These are phyloP conservation scores for Nothobranchius kuhntae DNA, from an alignment of 2,113 vertebrate species.

Conservation along the genomic window DNA sequence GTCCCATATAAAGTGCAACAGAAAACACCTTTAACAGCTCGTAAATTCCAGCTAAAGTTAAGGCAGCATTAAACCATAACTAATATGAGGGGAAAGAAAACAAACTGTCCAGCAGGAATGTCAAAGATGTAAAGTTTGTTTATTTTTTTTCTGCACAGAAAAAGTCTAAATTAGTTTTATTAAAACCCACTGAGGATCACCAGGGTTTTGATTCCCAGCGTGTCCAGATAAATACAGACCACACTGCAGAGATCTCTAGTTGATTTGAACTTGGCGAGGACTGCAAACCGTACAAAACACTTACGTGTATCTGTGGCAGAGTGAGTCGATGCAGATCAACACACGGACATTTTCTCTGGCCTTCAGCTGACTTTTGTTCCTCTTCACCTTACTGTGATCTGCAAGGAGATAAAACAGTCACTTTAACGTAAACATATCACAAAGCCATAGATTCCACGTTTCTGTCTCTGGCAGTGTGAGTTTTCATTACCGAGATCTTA, in stretches of 20 bases:
- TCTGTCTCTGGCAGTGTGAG: too few relatives aligned
- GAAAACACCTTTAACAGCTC: conserved; percentile 52
- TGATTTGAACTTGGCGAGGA: too few relatives aligned
- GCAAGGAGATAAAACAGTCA: neutral
- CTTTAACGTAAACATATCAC: too few relatives aligned
- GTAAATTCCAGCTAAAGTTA: conserved; percentile 31
- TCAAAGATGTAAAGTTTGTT: conserved; percentile 15
- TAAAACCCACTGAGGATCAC: neutral
- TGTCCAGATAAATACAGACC: neutral
- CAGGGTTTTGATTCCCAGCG: conserved; percentile 15
- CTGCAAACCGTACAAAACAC: conserved; percentile 52
- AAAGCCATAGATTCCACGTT: too few relatives aligned
- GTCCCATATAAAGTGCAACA: conserved; percentile 72
- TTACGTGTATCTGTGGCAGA: conserved; percentile 92
- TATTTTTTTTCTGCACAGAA: conserved; percentile 13
- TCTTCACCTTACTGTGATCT: conserved; percentile 91
- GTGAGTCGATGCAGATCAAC: conserved; percentile 93
- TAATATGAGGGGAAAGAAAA: conserved; percentile 5
- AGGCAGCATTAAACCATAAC: too few relatives aligned
- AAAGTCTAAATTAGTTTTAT: conserved; percentile 23
- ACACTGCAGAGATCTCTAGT: too few relatives aligned
- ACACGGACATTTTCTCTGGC: conserved; percentile 87
- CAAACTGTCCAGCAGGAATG: conserved; percentile 29
- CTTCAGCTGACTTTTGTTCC: conserved; percentile 82
- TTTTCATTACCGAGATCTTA: too few relatives aligned